Conservation (phyloP, 1,140 invertebrate species). For the Drosophila tani region DNA sequence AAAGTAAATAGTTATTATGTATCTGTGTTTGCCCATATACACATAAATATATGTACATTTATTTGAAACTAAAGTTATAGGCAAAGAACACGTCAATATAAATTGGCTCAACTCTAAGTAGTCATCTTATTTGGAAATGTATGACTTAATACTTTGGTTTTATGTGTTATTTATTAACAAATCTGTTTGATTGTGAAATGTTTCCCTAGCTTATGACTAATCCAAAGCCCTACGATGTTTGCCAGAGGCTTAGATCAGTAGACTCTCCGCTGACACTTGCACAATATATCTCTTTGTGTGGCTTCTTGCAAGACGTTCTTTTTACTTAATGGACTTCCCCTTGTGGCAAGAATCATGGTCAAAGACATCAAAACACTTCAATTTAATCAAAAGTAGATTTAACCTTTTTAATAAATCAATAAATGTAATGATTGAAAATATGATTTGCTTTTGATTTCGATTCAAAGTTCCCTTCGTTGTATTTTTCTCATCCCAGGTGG, state of each 20-base stretch:
- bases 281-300: background rate
- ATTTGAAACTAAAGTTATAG: too few relatives aligned
- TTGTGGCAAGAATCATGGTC: background rate
- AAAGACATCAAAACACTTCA: background rate
- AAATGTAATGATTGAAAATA: conserved; percentile 29
- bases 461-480: conserved; percentile 33
- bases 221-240: too few relatives aligned
- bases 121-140: conserved; percentile 1
- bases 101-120: background rate
- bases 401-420: conserved; percentile 13
- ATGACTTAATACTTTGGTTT: background rate
- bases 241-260: too few relatives aligned
- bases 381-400: conserved; percentile 14
- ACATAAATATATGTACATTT: too few relatives aligned
- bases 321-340: background rate
- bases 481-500: conserved; percentile 10
- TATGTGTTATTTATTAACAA: background rate
- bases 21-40: background rate
- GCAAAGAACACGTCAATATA: background rate
- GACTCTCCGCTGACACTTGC: too few relatives aligned
- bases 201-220: too few relatives aligned
- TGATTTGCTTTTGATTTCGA: conserved; percentile 61
- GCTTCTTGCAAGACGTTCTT: too few relatives aligned
- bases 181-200: background rate
- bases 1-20: background rate